Conservation (phyloP, 64 coral and sea anemone species). For the Trachythela sp. region DNA sequence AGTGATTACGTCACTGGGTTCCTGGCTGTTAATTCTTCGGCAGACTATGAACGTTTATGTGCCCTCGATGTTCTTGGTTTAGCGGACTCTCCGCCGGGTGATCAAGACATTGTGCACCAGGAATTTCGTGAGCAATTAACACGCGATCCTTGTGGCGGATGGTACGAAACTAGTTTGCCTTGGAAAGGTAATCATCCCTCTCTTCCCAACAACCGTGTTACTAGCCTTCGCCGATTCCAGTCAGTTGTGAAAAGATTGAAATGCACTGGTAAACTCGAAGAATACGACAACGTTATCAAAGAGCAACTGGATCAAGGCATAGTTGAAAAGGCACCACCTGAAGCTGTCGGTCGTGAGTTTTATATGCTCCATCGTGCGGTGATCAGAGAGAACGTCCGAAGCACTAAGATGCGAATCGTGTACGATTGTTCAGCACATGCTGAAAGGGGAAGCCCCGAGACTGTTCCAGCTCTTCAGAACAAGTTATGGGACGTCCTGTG, state of each 20-base stretch:
- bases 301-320: neutral
- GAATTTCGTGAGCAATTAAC: neutral
- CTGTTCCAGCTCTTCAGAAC: neutral
- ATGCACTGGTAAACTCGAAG: neutral
- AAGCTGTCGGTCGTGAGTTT: neutral
- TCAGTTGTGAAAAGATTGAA: neutral
- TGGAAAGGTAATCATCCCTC: neutral
- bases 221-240: neutral
- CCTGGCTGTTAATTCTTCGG: neutral
- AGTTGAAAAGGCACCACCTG: neutral
- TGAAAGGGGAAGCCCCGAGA: neutral
- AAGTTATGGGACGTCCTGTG: neutral
- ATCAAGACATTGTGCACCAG: neutral
- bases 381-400: neutral
- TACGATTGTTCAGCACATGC: neutral
- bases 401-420: neutral
- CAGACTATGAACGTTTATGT: neutral
- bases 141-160: neutral
- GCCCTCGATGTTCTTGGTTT: neutral
- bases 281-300: neutral
- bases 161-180: neutral
- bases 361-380: neutral
- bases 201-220: neutral
- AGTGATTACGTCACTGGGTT: neutral
- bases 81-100: neutral